phyloP scores from a whole-genome alignment of 2,797 vertebrate genomes.

The Chelon labrosus region DNA sequence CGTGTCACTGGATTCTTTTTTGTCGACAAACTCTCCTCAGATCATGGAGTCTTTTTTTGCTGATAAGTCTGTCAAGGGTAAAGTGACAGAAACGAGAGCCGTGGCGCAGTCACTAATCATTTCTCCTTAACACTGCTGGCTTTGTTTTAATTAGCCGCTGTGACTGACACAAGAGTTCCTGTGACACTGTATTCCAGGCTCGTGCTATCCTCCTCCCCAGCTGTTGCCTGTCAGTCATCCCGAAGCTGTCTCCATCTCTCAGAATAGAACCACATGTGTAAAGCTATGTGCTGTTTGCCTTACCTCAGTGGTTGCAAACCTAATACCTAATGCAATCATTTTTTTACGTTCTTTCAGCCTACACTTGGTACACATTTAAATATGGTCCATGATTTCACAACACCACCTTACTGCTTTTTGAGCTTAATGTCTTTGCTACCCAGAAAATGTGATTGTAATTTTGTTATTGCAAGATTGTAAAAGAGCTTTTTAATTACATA shows the following conservation, averaged over 20 bases:
- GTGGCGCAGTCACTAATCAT: constrained; percentile 51
- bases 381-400: not conserved
- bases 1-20: constrained; percentile 11
- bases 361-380: not conserved
- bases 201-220: constrained; percentile 70
- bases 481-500: not conserved
- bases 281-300: constrained; percentile 7
- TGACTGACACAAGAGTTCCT: constrained; percentile 68
- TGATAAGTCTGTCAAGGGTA: constrained; percentile 63
- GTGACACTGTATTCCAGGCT: constrained; percentile 46
- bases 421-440: constrained; percentile 1
- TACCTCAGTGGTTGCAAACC: constrained; percentile 1
- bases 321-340: not conserved
- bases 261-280: constrained; percentile 42
- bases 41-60: constrained; percentile 37
- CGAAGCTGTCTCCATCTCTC: constrained; percentile 44
- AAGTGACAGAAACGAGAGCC: constrained; percentile 52
- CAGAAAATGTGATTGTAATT: constrained; percentile 5
- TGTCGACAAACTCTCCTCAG: constrained; percentile 23
- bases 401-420: not conserved
- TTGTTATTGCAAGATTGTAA: not conserved
- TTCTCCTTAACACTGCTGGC: constrained; percentile 69
- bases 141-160: constrained; percentile 72
- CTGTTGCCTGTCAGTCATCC: constrained; percentile 71
- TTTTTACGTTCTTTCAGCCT: not conserved